These are phyloP conservation scores for Diachasmimorpha longicaudata DNA, from an alignment of 1,140 invertebrate species.

Conservation along the genomic window DNA sequence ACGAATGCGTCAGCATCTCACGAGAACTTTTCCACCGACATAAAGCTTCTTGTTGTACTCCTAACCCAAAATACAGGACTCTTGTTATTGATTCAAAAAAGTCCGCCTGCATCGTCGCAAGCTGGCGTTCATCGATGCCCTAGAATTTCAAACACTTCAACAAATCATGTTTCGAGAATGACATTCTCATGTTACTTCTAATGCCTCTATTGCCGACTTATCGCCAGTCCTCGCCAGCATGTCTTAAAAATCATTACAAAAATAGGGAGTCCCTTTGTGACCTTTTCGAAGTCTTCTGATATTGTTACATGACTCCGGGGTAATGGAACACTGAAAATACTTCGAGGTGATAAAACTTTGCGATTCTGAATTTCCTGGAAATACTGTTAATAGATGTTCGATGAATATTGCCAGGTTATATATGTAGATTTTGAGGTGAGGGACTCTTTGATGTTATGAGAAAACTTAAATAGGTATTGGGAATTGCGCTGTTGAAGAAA, in stretches of 20 bases:
- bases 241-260: conserved; percentile 25
- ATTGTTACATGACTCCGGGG: not conserved
- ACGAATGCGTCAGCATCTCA: not conserved
- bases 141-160: not conserved
- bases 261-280: not conserved
- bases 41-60: not conserved
- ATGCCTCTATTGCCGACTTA: not conserved
- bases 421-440: not conserved
- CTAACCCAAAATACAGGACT: not conserved
- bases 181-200: not conserved
- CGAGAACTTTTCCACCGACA: not conserved
- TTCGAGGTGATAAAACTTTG: not conserved
- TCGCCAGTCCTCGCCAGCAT: not conserved
- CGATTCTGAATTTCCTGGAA: not conserved
- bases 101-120: not conserved
- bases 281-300: conserved; percentile 16
- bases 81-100: not conserved
- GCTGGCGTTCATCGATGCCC: conserved; percentile 4
- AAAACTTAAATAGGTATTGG: not conserved
- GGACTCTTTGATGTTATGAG: not conserved
- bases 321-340: not conserved
- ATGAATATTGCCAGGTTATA: not conserved
- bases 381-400: not conserved
- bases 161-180: not conserved
- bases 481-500: not conserved